Evolutionary conservation across 2,888 invertebrate genomes (phyloP).

Genomic region (Oxytorus armatus): DNA sequence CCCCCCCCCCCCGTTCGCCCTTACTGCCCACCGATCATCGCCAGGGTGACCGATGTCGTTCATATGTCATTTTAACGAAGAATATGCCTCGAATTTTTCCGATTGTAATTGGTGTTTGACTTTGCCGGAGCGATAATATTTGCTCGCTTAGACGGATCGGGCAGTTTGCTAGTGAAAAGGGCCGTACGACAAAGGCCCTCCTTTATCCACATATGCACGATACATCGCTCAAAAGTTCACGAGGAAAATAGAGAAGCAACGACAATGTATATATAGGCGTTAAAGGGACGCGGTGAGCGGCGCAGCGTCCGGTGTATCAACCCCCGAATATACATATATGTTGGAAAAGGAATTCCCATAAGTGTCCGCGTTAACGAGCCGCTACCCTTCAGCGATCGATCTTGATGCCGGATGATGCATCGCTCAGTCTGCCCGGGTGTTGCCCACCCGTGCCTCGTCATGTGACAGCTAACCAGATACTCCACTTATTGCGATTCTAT

Average conservation of each 20-base stretch:
- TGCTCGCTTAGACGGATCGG: conserved; percentile 19
- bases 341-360: conserved; percentile 62
- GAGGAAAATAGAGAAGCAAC: conserved; percentile 1
- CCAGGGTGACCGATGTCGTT: not conserved
- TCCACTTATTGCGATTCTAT: conserved; percentile 38
- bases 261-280: not conserved
- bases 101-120: conserved; percentile 40
- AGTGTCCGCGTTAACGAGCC: conserved; percentile 56
- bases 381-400: conserved; percentile 60
- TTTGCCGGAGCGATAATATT: conserved; percentile 34
- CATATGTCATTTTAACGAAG: conserved; percentile 1
- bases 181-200: not conserved
- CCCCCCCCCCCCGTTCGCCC: not conserved
- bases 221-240: conserved; percentile 15
- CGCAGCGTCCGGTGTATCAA: not conserved
- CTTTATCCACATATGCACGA: conserved; percentile 1
- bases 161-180: conserved; percentile 1
- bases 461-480: conserved; percentile 51
- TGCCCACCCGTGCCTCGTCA: conserved; percentile 10
- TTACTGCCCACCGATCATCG: not conserved
- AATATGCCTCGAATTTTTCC: not conserved
- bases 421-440: conserved; percentile 10
- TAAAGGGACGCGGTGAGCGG: not conserved
- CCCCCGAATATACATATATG: not conserved
- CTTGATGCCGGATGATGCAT: conserved; percentile 61